These are phyloP conservation scores for Ridgeia piscesae DNA, from an alignment of 1,140 invertebrate species.

Conservation along the genomic window DNA sequence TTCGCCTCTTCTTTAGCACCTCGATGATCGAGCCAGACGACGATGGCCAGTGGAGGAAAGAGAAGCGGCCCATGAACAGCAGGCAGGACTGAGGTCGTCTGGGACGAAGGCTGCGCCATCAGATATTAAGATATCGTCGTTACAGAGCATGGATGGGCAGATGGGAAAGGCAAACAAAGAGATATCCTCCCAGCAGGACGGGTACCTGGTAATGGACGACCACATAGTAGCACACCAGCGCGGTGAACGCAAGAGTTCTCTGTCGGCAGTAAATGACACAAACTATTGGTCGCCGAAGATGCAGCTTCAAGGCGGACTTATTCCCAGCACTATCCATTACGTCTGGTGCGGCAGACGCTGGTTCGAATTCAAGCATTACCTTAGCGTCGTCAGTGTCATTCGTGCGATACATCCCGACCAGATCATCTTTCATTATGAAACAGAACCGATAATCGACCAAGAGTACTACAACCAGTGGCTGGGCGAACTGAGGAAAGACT, in stretches of 20 bases:
- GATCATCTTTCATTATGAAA: conserved; percentile 24
- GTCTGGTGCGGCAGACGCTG: conserved; percentile 27
- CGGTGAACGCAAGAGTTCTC: neutral
- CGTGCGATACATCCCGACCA: conserved; percentile 26
- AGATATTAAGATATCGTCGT: neutral
- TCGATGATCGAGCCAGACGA: neutral
- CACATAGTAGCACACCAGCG: neutral
- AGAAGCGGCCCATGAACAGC: neutral
- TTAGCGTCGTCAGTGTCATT: conserved; percentile 22
- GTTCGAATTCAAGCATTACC: conserved; percentile 32
- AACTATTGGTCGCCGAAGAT: neutral
- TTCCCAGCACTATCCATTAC: conserved; percentile 24
- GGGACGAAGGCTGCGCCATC: neutral
- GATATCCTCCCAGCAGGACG: neutral
- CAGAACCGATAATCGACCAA: conserved; percentile 18
- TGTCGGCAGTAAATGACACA: neutral
- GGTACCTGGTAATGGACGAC: neutral
- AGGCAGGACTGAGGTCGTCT: neutral
- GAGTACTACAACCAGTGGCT: conserved; percentile 26
- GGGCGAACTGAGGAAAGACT: conserved; percentile 27
- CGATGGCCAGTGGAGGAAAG: neutral
- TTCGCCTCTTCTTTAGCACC: neutral
- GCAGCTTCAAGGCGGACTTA: neutral
- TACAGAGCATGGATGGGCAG: neutral
- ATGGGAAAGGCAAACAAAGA: neutral